Evolutionary conservation across 2,888 invertebrate species (phyloP), one percentile per base, ranked within the genome.

Genomic region (Incurvaria masculella): DNA sequence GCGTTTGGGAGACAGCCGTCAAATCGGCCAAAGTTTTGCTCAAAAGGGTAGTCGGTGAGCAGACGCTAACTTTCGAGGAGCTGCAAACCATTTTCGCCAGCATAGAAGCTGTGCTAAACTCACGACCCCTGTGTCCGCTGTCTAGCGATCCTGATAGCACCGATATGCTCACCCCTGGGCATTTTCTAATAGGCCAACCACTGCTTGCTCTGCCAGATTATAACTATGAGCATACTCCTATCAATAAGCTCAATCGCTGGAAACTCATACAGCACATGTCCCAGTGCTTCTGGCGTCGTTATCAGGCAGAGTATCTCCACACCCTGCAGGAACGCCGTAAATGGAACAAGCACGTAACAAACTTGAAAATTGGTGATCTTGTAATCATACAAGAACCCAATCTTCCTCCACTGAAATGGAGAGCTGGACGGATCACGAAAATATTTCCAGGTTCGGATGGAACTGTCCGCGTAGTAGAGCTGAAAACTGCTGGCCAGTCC

Each of bases 31-130:
- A 53, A 20, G 39, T 41, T 11, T 41, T 40, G 19, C 18, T 46
- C 17, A 48, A 48, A 41, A 14, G 40, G 4, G 45, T 48, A 14
- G 20, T 48, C n/a, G 45, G 48, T 5, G 48, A 48, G 11, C 19
- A 43, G 16, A 6, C n/a, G 11, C 45, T 44, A 4, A 40, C 42
- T 6, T 23, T 27, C 43, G 51, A 51, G 18, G 51, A 51, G 17
- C 26, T 51, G 6, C 21, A 41, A 3, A 51, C 48, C 2, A 21
- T 64, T 11, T 21, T 61, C 4, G 51, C 38, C 27, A 60, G 61
- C 47, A 60, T 66, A 27, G 62, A 66, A 49, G 56, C 59, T 2
- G 51, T 58, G 23, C 48, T 64, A 18, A 65, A 64, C 52, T 65
- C 61, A 3, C 42, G 65, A 42, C 65, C 62, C 1, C 40, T 65